These are phyloP conservation scores for Coleophora deauratella DNA, from an alignment of 2,888 invertebrate genomes.

Conservation along the genomic window DNA sequence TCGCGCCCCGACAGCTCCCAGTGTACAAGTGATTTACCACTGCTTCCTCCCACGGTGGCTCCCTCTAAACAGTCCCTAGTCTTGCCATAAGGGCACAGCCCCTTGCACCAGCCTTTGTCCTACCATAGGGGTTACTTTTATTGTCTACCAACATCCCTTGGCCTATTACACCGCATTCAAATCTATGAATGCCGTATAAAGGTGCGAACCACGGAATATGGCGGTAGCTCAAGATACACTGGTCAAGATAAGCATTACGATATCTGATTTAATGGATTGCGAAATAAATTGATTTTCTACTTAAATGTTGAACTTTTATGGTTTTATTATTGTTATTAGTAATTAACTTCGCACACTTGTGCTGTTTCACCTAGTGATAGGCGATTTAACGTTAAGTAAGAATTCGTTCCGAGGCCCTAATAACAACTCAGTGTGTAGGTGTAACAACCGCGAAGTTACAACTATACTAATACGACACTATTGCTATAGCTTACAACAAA, in stretches of 20 bases:
- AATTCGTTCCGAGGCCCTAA: no score
- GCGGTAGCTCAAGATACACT: conserved; percentile 24
- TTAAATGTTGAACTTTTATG: no score
- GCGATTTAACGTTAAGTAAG: no score
- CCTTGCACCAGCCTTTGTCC: conserved; percentile 58
- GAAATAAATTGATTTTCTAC: conserved; percentile 62
- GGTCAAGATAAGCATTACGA: conserved; percentile 48
- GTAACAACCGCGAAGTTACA: no score
- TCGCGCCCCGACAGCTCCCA: no score
- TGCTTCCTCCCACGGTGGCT: conserved; percentile 31
- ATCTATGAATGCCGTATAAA: conserved; percentile 14
- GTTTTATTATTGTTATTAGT: conserved; percentile 24
- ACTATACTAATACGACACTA: no score
- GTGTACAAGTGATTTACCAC: conserved; percentile 46
- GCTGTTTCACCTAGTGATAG: conserved; percentile 26
- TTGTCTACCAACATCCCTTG: conserved; percentile 38
- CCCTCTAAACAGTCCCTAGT: conserved; percentile 34
- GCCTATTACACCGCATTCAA: conserved; percentile 37
- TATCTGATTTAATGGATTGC: conserved; percentile 65
- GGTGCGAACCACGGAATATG: conserved; percentile 22
- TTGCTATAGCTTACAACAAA: no score
- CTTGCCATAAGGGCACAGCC: conserved; percentile 34
- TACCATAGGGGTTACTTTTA: conserved; percentile 65
- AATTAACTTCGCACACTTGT: conserved; percentile 16
- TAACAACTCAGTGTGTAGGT: no score